Base-by-base conservation (phyloP, 1,140 invertebrate species). In the Calycopis cecrops region DNA sequence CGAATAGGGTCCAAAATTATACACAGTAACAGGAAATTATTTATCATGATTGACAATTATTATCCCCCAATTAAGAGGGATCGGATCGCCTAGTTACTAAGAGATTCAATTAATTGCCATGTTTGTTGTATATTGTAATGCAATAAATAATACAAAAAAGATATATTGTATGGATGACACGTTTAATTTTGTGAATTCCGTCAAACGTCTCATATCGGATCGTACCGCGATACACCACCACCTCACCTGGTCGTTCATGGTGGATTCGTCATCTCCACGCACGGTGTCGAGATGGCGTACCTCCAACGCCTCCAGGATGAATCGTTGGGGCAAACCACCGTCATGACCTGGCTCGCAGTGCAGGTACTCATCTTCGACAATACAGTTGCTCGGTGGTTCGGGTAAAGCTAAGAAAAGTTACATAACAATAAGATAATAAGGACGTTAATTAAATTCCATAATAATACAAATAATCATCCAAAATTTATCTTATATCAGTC, bases 291-390 rank as follows among this genome's bases (percentile, higher is more conserved):
- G 54, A 78, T 90, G 88, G 77, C 57, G 91, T 87, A 72, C 94
- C 76, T 85, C 93, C 59, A 92, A 90, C 38, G 95, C 93, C 86
- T 96, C 94, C 48, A 96, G 87, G 44, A 95, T 88, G 80, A 97
- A 97, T 71, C 92, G 92, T 81, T 97, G 95, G 12, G 92, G 90
- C 14, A 96, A 89, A 4, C 95, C 95, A 9, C 95, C 95, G 67
- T 95, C 94, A 65, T 92, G 91, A 14, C 95, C 94, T 0, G 94
- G 91, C 48, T 91, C 82, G 79, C 95, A 96, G 53, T 90, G 91
- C 42, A 96, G 85, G 35, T 88, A 90, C 38, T 92, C 90, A 79
- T 94, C 93, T 65, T 90, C 88, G 53, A 94, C 73, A 40, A 90
- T 88, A 71, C 93, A 95, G 73, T 92, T 91, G 64, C 85, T 88